Base-by-base conservation (phyloP, 2,113 vertebrate genomes). In the Motacilla tschutschensis region DNA sequence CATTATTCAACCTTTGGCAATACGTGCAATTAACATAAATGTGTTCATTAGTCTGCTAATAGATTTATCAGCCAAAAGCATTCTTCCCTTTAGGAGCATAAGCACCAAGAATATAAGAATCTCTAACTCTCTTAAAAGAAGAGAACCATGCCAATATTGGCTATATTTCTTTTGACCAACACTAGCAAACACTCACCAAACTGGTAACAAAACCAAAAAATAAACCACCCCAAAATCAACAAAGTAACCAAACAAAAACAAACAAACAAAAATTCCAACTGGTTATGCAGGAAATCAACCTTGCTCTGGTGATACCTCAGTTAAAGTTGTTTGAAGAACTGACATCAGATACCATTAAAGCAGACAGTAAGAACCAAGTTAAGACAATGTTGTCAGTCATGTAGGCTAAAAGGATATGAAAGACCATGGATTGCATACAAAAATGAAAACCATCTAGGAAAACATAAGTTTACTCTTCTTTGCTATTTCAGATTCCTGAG, bases 11-110 rank as follows among this genome's bases (percentile, higher is more conserved):
- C 43, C 60, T 29, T 74, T 89, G 57, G 85, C 55, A 65, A 63
- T 57, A 55, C 7, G 17, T 38, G 60, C 16, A 51, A 95, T 92
- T 85, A 92, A 85, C 85, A 92, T 90, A 90, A 90, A 77, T 55
- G 31, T 71, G 57, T 44, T 85, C 76, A 64, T 93, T 83, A 85
- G 48, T 53, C 76, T 77, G 40, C 47, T 90, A 85, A 90, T 71
- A 83, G 82, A 73, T 47, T 87, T 66, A 74, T 6, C 69, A 87
- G 40, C 31, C 64, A 63, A 82, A 86, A 87, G 5, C 19, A 77
- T 85, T 59, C 85, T 76, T 74, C 25, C 47, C 36, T 79, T 69
- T 35, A 63, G 64, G 17, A 55, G 3, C 5, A 59, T 7, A 28
- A 80, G 25, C 46, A 53, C 18, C 31, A 79, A 70, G 59, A 83